phyloP scores from a whole-genome alignment of 1,140 invertebrate species.

The Dreissena rostriformis region DNA sequence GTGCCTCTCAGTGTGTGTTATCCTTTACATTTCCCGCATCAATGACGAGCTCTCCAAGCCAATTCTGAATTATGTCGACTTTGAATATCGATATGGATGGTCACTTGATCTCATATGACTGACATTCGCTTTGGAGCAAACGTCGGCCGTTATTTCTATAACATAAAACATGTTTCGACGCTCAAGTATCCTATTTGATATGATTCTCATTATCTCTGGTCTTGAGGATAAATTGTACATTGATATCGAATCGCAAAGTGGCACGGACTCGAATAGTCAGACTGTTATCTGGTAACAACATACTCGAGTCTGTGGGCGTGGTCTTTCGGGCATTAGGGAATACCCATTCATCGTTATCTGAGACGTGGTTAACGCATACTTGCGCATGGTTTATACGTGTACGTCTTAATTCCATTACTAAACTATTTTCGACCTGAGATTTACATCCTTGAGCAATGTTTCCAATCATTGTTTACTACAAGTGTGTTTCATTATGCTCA shows the following conservation, averaged over 20 bases:
- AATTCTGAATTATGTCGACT: background rate
- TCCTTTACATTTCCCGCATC: constrained; percentile 48
- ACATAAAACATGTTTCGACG: constrained; percentile 27
- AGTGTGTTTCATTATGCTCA: too few species aligned
- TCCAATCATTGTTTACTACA: too few species aligned
- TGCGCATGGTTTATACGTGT: too few species aligned
- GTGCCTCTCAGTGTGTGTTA: constrained; percentile 50
- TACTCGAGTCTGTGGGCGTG: background rate
- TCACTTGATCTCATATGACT: constrained; percentile 45
- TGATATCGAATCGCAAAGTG: background rate
- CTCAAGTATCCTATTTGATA: constrained; percentile 19
- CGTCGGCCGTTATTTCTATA: constrained; percentile 51
- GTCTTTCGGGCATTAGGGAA: too few species aligned
- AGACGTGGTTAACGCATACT: too few species aligned
- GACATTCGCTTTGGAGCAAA: constrained; percentile 43
- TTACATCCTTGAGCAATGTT: too few species aligned
- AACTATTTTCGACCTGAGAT: too few species aligned
- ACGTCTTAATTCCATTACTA: too few species aligned
- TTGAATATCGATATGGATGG: constrained; percentile 48
- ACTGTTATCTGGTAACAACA: constrained; percentile 45
- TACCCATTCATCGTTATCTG: too few species aligned
- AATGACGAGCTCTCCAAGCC: constrained; percentile 45
- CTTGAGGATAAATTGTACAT: constrained; percentile 38
- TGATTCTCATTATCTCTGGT: constrained; percentile 47
- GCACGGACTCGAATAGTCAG: constrained; percentile 15